Percentiles rank a stretch among this genome's conserved stretches.
phyloP scores from a whole-genome alignment of 2,888 invertebrate species.

The Heteromyza rotundicornis region DNA sequence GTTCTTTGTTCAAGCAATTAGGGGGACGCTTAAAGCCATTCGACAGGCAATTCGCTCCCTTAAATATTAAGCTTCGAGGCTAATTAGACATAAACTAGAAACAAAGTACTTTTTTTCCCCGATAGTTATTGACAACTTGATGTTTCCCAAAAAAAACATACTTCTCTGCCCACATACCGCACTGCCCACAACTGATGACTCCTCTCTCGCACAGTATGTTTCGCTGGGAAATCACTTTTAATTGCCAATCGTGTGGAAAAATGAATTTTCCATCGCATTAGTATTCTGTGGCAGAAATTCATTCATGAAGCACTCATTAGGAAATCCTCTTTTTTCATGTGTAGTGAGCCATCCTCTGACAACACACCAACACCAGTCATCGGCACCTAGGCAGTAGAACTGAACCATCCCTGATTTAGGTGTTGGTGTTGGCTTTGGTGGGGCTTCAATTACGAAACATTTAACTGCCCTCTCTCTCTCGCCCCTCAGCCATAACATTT shows the following conservation, averaged over 20 bases:
- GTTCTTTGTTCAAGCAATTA: not conserved
- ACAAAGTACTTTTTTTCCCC: not conserved
- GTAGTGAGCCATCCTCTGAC: not conserved
- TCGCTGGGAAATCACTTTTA: slow-evolving; percentile 52
- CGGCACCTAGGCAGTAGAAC: slow-evolving; percentile 9
- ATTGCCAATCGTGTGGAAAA: slow-evolving; percentile 62
- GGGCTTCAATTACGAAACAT: slow-evolving; percentile 29
- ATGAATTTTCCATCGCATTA: slow-evolving; percentile 62
- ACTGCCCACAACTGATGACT: not conserved
- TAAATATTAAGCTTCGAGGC: not conserved
- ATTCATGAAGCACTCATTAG: slow-evolving; percentile 61
- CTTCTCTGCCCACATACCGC: not conserved
- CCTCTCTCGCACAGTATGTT: not conserved
- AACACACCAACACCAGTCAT: not conserved
- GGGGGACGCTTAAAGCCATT: not conserved
- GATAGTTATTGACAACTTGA: slow-evolving; percentile 9
- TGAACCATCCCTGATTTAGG: not conserved
- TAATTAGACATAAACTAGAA: slow-evolving; percentile 7
- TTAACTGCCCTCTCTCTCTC: slow-evolving; percentile 12
- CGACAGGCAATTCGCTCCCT: not conserved
- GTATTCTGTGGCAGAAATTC: slow-evolving; percentile 60
- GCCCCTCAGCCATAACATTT: not conserved
- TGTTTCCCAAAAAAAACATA: not conserved
- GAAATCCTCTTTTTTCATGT: slow-evolving; percentile 40
- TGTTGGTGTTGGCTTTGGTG: slow-evolving; percentile 14